Evolutionary conservation across 2,888 invertebrate species (phyloP).

Genomic region (Caenorhabditis sinica): DNA sequence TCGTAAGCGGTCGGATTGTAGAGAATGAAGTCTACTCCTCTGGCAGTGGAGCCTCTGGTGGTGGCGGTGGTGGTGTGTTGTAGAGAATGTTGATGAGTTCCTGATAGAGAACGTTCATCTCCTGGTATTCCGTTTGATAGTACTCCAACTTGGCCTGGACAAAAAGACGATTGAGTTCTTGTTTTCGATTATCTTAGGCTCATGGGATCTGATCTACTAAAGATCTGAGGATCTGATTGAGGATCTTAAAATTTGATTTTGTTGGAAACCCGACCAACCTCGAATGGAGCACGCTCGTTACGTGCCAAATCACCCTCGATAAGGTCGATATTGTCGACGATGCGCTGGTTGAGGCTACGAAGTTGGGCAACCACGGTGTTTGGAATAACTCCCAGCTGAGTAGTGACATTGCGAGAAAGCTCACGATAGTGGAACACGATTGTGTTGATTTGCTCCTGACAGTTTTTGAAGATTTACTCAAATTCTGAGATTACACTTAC

Average conservation of each 20-base stretch:
- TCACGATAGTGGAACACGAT: slow-evolving; percentile 46
- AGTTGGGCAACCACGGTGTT: slow-evolving; percentile 7
- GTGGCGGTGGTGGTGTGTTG: neutral
- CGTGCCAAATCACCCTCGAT: slow-evolving; percentile 34
- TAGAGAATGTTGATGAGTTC: slow-evolving; percentile 29
- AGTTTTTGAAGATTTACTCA: too few relatives aligned
- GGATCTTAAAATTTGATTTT: too few relatives aligned
- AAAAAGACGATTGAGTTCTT: too few relatives aligned
- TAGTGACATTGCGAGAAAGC: slow-evolving; percentile 35
- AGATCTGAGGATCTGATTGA: too few relatives aligned
- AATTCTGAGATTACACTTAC: slow-evolving; percentile 12
- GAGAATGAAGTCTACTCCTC: neutral
- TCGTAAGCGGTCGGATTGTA: too few relatives aligned
- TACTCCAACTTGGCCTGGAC: slow-evolving; percentile 47
- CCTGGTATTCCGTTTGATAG: slow-evolving; percentile 37
- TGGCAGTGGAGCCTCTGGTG: neutral
- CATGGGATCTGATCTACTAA: too few relatives aligned
- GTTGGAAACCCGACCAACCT: slow-evolving; percentile 41
- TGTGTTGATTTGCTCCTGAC: slow-evolving; percentile 53
- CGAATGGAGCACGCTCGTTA: slow-evolving; percentile 50
- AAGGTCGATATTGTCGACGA: slow-evolving; percentile 4
- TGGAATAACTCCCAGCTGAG: slow-evolving; percentile 20
- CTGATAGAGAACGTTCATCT: slow-evolving; percentile 1
- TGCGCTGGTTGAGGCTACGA: slow-evolving; percentile 28
- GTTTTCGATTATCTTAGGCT: too few relatives aligned